A percentile compares a stretch with the other conserved stretches of the same genome.
phyloP scores from a whole-genome alignment of 2,797 vertebrate species.

The Salarias fasciatus region DNA sequence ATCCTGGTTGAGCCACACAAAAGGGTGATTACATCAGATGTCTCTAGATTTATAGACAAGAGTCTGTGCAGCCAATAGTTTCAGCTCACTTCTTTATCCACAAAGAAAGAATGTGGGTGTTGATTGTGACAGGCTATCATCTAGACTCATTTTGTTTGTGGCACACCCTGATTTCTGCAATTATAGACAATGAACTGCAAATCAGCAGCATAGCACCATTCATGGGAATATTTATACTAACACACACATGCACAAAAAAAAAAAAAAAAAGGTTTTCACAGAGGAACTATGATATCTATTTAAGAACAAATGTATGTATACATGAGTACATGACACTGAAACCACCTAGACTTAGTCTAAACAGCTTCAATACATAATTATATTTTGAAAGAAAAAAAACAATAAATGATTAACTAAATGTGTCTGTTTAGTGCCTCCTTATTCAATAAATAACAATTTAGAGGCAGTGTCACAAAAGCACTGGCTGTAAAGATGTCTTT shows the following conservation, averaged over 20 bases:
- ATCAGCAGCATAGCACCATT: neutral
- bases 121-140: slow-evolving; percentile 19
- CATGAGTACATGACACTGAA: neutral
- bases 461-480: slow-evolving; percentile 11
- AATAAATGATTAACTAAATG: neutral
- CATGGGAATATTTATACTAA: slow-evolving; percentile 3
- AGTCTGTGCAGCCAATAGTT: slow-evolving; percentile 13
- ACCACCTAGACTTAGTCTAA: neutral
- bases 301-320: neutral
- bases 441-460: slow-evolving; percentile 10
- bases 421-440: neutral
- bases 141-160: slow-evolving; percentile 10
- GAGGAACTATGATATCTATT: neutral
- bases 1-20: slow-evolving; percentile 24
- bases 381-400: neutral
- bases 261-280: neutral
- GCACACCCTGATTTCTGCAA: slow-evolving; percentile 19
- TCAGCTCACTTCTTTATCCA: slow-evolving; percentile 24
- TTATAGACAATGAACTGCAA: slow-evolving; percentile 5
- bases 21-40: slow-evolving; percentile 34
- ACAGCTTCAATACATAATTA: neutral
- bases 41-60: slow-evolving; percentile 22
- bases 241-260: neutral
- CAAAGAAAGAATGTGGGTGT: slow-evolving; percentile 9
- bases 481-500: slow-evolving; percentile 39